A percentile compares a stretch with the other conserved stretches of the same genome.
These are phyloP conservation scores for Atopsyche davidsoni DNA, from an alignment of 1,140 invertebrate genomes.

Conservation along the genomic window DNA sequence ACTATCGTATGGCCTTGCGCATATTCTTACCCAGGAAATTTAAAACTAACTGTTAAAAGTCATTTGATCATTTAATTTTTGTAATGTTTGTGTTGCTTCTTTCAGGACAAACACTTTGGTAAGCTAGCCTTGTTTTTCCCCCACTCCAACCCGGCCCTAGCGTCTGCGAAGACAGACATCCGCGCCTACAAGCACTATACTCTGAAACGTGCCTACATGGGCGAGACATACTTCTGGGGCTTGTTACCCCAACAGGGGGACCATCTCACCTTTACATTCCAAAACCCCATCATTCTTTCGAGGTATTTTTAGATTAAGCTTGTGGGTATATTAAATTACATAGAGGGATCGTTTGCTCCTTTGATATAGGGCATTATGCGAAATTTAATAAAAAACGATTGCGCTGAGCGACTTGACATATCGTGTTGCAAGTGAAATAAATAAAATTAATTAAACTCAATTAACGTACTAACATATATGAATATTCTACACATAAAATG, in stretches of 20 bases:
- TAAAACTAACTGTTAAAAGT: neutral
- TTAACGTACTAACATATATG: no score
- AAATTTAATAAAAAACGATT: no score
- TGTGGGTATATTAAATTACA: no score
- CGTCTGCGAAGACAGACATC: constrained; percentile 68
- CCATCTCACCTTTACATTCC: constrained; percentile 75
- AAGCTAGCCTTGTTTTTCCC: constrained; percentile 77
- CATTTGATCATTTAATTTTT: neutral
- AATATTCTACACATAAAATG: no score
- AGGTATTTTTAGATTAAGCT: no score
- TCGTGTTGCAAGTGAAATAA: no score
- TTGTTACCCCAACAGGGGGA: constrained; percentile 79
- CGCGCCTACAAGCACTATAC: constrained; percentile 81
- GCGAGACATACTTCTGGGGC: constrained; percentile 91
- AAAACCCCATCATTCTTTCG: constrained; percentile 66
- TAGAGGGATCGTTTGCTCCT: no score
- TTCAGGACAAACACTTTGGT: constrained; percentile 86
- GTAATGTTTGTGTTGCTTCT: constrained; percentile 21
- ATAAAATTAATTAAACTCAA: no score
- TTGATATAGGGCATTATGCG: no score
- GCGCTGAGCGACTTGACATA: no score
- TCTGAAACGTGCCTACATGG: constrained; percentile 76
- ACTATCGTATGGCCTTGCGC: no score
- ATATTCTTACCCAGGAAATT: neutral
- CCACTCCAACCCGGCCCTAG: constrained; percentile 76